Percentiles rank a stretch among this genome's conserved stretches.
Evolutionary conservation across 2,797 vertebrate species (phyloP).

Genomic region (Helostoma temminkii): DNA sequence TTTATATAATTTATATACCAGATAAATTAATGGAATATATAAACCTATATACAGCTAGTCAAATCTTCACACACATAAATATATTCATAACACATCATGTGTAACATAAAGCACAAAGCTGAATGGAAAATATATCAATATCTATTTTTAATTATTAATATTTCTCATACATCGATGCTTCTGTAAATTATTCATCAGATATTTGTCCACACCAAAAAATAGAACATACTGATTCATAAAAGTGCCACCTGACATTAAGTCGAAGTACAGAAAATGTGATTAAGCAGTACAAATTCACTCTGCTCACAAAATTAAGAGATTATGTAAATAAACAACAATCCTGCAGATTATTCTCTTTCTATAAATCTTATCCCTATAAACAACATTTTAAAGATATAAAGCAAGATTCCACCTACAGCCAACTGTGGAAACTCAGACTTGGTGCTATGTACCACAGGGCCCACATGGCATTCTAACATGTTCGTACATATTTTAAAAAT

Average conservation of each 20-base stretch:
- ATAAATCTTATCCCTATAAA: slow-evolving; percentile 16
- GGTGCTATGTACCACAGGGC: not conserved
- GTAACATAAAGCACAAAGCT: not conserved
- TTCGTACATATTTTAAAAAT: slow-evolving; percentile 1
- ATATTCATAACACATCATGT: not conserved
- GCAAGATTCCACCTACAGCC: slow-evolving; percentile 4
- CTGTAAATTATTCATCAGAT: slow-evolving; percentile 16
- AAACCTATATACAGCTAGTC: not conserved
- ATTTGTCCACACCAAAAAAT: slow-evolving; percentile 17
- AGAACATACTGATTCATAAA: slow-evolving; percentile 31
- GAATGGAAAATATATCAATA: not conserved
- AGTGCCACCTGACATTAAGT: slow-evolving; percentile 23
- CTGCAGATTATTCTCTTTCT: not conserved
- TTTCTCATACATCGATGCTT: slow-evolving; percentile 4
- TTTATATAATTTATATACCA: no score
- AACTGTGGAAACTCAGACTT: not conserved
- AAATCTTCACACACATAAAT: no score
- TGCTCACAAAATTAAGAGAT: slow-evolving; percentile 26
- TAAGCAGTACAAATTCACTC: slow-evolving; percentile 2
- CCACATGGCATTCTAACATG: not conserved
- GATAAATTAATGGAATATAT: no score
- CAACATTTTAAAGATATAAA: slow-evolving; percentile 14
- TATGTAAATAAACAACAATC: slow-evolving; percentile 4
- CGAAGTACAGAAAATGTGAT: slow-evolving; percentile 4
- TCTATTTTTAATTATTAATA: slow-evolving; percentile 31